phyloP scores from a whole-genome alignment of 2,797 vertebrate genomes.

The Gymnothorax javanicus region DNA sequence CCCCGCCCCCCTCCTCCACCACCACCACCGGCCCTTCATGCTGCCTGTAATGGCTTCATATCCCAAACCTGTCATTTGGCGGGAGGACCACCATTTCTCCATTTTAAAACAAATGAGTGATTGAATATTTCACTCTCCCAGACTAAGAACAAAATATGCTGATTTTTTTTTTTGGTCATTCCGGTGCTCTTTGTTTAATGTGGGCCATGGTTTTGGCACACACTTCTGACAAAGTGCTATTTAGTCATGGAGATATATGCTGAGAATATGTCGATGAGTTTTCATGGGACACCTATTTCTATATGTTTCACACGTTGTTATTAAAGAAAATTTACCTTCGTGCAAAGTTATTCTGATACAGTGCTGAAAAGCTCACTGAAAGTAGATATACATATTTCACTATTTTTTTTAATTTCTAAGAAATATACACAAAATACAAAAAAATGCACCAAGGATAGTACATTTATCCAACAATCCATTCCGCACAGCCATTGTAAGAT shows the following conservation, averaged over 20 bases:
- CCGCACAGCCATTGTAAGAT: not conserved
- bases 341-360: not conserved
- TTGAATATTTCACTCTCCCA: not conserved
- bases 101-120: not conserved
- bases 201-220: not conserved
- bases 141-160: too few relatives aligned
- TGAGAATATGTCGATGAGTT: conserved; percentile 11
- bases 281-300: conserved; percentile 2
- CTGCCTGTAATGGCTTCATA: conserved; percentile 32
- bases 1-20: not conserved
- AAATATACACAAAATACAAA: not conserved
- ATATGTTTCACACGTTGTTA: not conserved
- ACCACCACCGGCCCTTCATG: not conserved
- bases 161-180: not conserved
- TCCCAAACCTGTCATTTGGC: conserved; percentile 29
- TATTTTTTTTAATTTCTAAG: too few relatives aligned
- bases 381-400: too few relatives aligned
- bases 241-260: conserved; percentile 8
- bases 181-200: not conserved
- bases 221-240: not conserved
- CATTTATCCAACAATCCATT: not conserved
- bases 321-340: not conserved
- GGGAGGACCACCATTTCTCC: not conserved
- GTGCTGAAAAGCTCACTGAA: not conserved
- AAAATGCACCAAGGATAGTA: not conserved